Conservation (phyloP, 2,113 vertebrate species). For the Triplophysa rosa region DNA sequence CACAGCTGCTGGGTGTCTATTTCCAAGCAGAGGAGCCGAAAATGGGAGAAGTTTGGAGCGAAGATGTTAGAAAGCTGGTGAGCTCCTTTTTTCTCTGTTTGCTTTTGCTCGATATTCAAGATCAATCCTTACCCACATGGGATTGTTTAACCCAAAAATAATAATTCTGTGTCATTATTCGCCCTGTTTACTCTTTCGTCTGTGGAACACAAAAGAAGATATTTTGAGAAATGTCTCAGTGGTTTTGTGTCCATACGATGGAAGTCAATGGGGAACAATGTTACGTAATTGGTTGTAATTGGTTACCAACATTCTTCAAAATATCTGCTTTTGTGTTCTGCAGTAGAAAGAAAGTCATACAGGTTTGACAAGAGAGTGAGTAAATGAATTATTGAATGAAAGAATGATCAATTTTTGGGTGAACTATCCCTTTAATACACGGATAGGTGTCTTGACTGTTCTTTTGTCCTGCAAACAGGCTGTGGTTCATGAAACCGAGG, state of each 20-base stretch:
- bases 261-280: too few species aligned
- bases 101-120: not conserved
- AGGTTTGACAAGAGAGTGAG: too few species aligned
- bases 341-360: not conserved
- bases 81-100: conserved; percentile 34
- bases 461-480: conserved; percentile 72
- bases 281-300: not conserved
- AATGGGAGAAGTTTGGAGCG: conserved; percentile 89
- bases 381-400: too few species aligned
- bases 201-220: too few species aligned
- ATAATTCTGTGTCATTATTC: too few species aligned
- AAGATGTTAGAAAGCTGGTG: conserved; percentile 92
- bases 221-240: too few species aligned
- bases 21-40: conserved; percentile 82
- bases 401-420: too few species aligned
- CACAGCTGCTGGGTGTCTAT: conserved; percentile 83
- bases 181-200: too few species aligned
- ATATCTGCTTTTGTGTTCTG: too few species aligned
- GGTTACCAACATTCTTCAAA: not conserved
- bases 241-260: too few species aligned
- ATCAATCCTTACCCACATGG: too few species aligned
- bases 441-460: conserved; percentile 1
- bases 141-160: too few species aligned
- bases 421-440: not conserved
- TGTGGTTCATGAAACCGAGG: conserved; percentile 92